Conservation (phyloP, 2,888 invertebrate species). For the Clunio marinus region DNA sequence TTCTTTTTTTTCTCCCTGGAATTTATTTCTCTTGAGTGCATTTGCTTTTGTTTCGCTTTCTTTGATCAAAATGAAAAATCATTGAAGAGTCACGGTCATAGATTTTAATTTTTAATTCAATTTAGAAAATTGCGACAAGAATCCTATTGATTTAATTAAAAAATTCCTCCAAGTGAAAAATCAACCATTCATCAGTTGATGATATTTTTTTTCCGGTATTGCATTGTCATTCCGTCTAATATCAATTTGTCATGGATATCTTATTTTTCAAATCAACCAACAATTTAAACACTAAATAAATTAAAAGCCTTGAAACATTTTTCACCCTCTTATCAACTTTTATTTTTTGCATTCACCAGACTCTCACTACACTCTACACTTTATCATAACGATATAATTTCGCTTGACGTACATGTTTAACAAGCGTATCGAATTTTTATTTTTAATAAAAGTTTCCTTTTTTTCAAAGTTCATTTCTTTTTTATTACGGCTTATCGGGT, state of each 20-base stretch:
- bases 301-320: constrained; percentile 27
- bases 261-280: constrained; percentile 27
- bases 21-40: constrained; percentile 15
- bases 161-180: background rate
- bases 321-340: constrained; percentile 36
- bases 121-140: background rate
- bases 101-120: background rate
- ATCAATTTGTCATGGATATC: constrained; percentile 38
- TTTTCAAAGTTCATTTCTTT: background rate
- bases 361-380: background rate
- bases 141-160: constrained; percentile 34
- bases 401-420: background rate
- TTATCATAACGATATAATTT: constrained; percentile 18
- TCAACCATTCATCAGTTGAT: background rate
- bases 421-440: constrained; percentile 10
- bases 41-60: background rate
- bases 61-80: background rate
- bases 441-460: background rate
- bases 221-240: background rate
- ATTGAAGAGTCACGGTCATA: background rate
- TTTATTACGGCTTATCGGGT: background rate
- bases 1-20: constrained; percentile 9
- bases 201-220: no score
- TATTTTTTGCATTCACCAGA: constrained; percentile 20
- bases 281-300: constrained; percentile 31